Percentiles rank a stretch among this genome's conserved stretches.
Conservation (phyloP, 1,140 invertebrate genomes). For the Drosophila yakuba region DNA sequence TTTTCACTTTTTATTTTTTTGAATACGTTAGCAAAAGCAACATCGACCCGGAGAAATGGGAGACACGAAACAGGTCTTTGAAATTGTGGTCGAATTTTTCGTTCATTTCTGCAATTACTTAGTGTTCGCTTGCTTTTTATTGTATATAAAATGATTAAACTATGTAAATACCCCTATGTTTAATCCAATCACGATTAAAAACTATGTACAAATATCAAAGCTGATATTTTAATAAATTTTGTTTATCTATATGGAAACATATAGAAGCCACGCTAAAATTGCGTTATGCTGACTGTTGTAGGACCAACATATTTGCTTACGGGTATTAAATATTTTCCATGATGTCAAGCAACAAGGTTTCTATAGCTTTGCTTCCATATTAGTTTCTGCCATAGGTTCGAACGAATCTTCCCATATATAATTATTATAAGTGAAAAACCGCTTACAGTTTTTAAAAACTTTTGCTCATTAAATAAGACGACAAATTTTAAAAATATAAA, state of each 20-base stretch:
- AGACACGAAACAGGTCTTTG: constrained; percentile 85
- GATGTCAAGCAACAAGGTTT: too few species aligned
- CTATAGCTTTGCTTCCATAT: too few species aligned
- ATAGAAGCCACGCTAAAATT: too few species aligned
- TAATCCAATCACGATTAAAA: not conserved
- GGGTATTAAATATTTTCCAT: too few species aligned
- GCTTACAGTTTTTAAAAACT: too few species aligned
- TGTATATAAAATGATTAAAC: constrained; percentile 17
- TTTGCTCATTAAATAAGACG: too few species aligned
- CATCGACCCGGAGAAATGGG: constrained; percentile 86
- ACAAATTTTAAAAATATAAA: too few species aligned
- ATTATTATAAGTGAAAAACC: too few species aligned
- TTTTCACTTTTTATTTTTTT: constrained; percentile 48
- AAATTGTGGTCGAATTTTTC: constrained; percentile 37
- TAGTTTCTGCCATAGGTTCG: too few species aligned
- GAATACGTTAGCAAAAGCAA: constrained; percentile 85
- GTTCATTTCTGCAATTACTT: constrained; percentile 29
- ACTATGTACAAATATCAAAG: not conserved
- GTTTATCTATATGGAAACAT: not conserved
- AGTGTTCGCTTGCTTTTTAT: constrained; percentile 57
- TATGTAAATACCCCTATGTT: constrained; percentile 46
- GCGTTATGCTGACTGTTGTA: too few species aligned
- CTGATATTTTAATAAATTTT: not conserved
- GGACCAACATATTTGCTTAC: too few species aligned
- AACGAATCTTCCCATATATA: too few species aligned